phyloP scores from a whole-genome alignment of 2,888 invertebrate genomes.

The Colostygia pectinataria region DNA sequence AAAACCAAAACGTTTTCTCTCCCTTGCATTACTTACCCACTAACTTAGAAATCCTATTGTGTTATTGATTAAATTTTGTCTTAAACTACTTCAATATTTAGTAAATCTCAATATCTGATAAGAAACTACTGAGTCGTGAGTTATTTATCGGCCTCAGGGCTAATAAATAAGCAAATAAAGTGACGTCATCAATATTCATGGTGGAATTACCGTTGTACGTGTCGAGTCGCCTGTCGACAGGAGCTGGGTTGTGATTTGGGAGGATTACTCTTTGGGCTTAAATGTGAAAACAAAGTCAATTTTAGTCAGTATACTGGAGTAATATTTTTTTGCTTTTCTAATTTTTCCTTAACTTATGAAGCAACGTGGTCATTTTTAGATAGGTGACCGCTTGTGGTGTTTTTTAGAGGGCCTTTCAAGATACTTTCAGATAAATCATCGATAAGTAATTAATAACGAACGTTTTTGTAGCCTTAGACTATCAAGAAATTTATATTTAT shows the following conservation, averaged over 20 bases:
- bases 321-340: no score
- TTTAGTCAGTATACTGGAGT: neutral
- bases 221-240: slow-evolving; percentile 42
- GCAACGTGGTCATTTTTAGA: no score
- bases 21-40: no score
- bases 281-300: slow-evolving; percentile 16
- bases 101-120: slow-evolving; percentile 22
- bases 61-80: neutral
- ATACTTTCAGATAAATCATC: no score
- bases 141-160: slow-evolving; percentile 59
- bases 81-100: slow-evolving; percentile 16
- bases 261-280: slow-evolving; percentile 27
- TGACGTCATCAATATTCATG: slow-evolving; percentile 74
- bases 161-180: slow-evolving; percentile 75
- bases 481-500: no score
- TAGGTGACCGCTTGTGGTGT: no score
- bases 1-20: no score
- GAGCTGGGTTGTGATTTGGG: slow-evolving; percentile 30
- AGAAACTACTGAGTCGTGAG: slow-evolving; percentile 32
- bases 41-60: no score
- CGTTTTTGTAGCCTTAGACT: no score
- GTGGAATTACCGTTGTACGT: slow-evolving; percentile 62
- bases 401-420: no score
- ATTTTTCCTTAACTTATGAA: no score
- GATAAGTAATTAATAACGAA: no score